Conservation (phyloP, 2,888 invertebrate genomes). For the Ommatoiulus sabulosus region DNA sequence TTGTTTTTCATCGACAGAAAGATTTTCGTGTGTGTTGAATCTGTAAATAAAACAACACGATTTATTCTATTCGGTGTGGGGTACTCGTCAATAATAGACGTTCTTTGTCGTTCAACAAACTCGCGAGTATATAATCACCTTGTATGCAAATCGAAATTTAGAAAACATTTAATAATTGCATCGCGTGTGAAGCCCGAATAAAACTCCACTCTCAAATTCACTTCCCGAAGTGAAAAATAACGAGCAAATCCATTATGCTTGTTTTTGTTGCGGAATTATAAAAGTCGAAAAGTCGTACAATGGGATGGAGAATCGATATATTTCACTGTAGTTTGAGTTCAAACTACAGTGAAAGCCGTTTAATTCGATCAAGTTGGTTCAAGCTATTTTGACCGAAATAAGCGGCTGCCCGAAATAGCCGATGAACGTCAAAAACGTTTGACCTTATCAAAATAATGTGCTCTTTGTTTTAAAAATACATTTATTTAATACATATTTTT, state of each 20-base stretch:
- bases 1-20: no score
- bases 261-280: conserved; percentile 21
- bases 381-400: no score
- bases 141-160: neutral
- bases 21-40: neutral
- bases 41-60: neutral
- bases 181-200: neutral
- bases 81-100: neutral
- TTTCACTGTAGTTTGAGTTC: neutral
- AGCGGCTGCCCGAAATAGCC: no score
- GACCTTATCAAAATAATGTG: no score
- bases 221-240: neutral
- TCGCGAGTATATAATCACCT: neutral
- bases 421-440: no score
- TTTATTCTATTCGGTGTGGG: no score
- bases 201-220: neutral
- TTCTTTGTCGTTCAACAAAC: neutral
- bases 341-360: neutral
- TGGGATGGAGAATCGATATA: neutral
- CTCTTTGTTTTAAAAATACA: no score
- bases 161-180: neutral
- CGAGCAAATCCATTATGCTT: neutral
- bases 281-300: neutral
- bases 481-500: no score
- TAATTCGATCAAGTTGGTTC: no score